Percentiles rank a stretch among this genome's conserved stretches.
phyloP scores from a whole-genome alignment of 2,113 vertebrate species.

The Dinomys branickii region DNA sequence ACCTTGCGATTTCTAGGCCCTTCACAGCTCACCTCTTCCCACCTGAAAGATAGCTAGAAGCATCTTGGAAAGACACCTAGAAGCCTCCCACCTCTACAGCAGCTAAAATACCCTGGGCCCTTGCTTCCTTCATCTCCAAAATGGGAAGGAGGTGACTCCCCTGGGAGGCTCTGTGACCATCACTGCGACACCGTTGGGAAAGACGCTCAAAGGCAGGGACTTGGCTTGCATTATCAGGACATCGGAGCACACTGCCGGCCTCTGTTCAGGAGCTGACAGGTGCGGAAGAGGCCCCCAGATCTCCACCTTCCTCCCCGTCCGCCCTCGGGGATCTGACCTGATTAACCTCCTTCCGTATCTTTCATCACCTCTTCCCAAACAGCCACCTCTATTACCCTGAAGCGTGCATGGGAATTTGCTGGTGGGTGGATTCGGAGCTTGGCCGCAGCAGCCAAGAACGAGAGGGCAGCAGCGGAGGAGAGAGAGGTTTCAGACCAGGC shows the following conservation, averaged over 20 bases:
- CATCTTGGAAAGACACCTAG: not conserved
- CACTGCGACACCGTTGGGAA: not conserved
- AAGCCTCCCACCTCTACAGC: not conserved
- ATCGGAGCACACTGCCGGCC: fast-evolving
- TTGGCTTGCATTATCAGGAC: not conserved
- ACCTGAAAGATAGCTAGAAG: no score
- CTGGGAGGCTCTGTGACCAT: no score
- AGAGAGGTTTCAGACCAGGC: not conserved
- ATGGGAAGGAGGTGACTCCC: not conserved
- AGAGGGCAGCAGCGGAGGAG: not conserved
- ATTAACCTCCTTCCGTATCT: not conserved
- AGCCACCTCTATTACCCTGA: not conserved
- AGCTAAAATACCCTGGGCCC: not conserved
- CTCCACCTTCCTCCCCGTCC: not conserved
- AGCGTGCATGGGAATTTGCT: not conserved
- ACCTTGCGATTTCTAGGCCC: no score
- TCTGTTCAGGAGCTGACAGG: not conserved
- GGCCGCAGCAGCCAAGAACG: not conserved
- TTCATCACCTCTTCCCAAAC: not conserved
- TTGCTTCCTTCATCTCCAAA: not conserved
- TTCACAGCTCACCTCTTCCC: not conserved
- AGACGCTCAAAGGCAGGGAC: not conserved
- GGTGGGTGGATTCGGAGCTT: not conserved
- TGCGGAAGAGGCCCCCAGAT: not conserved
- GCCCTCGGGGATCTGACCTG: not conserved